Conservation (phyloP, 2,113 vertebrate genomes). For the Scartelaos histophorus region DNA sequence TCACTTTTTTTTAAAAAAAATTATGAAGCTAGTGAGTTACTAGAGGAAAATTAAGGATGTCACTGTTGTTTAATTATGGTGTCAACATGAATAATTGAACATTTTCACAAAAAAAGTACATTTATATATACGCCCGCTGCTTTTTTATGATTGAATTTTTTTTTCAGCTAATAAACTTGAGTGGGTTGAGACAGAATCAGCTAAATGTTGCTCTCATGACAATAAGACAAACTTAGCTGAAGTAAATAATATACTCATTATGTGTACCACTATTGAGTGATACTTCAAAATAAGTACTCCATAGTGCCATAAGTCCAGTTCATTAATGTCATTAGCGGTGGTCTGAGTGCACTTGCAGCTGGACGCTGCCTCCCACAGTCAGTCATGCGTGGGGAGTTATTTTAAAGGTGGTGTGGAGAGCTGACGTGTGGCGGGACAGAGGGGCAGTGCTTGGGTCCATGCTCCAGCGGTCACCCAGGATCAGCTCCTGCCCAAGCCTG, state of each 20-base stretch:
- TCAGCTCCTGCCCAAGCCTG: slow-evolving; percentile 63
- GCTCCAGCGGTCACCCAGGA: slow-evolving; percentile 68
- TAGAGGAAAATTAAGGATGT: too few species aligned
- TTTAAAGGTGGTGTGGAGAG: slow-evolving; percentile 72
- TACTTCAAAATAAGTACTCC: neutral
- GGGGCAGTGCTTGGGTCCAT: slow-evolving; percentile 53
- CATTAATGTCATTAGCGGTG: slow-evolving; percentile 10
- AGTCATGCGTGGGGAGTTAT: slow-evolving; percentile 64
- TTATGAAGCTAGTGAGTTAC: neutral
- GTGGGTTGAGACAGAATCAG: neutral
- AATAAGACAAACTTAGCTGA: neutral
- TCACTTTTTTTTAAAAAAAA: too few species aligned
- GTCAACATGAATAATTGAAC: too few species aligned
- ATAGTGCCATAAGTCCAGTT: neutral
- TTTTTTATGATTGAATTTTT: too few species aligned
- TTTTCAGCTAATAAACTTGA: neutral
- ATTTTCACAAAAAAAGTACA: too few species aligned
- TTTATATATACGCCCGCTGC: too few species aligned
- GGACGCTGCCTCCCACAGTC: slow-evolving; percentile 50
- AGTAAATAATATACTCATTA: neutral
- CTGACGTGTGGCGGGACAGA: slow-evolving; percentile 66
- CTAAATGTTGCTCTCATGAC: neutral
- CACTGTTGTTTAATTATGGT: too few species aligned
- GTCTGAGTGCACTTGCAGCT: slow-evolving; percentile 17
- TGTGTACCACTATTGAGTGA: neutral